Evolutionary conservation across 1,140 invertebrate species (phyloP).

Genomic region (Zaprionus camerounensis): DNA sequence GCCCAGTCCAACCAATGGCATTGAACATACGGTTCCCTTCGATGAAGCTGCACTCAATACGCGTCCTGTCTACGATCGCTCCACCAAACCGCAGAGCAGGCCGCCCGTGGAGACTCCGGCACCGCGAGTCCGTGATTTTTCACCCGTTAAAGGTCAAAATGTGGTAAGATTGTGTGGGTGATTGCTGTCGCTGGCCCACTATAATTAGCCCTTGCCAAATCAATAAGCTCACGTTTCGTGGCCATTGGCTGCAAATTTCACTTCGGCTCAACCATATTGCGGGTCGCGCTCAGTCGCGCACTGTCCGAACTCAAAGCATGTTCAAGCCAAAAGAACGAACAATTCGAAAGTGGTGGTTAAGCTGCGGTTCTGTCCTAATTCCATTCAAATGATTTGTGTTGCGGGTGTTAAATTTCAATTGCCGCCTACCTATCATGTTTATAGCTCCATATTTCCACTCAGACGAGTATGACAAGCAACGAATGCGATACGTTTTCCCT

Average conservation of each 20-base stretch:
- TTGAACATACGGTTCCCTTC: background rate
- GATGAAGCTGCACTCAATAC: background rate
- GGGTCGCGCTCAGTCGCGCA: constrained; percentile 48
- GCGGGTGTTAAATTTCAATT: constrained; percentile 71
- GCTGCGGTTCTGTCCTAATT: constrained; percentile 10
- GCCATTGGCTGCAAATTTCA: constrained; percentile 27
- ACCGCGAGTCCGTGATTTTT: constrained; percentile 85
- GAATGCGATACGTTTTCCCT: background rate
- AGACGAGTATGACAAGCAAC: constrained; percentile 53
- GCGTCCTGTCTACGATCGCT: constrained; percentile 87
- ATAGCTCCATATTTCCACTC: constrained; percentile 70
- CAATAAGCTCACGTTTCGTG: constrained; percentile 73
- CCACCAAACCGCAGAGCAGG: constrained; percentile 85
- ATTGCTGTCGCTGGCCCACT: constrained; percentile 29
- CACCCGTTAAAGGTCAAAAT: constrained; percentile 86
- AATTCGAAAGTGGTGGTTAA: constrained; percentile 36
- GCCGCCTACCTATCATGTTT: constrained; percentile 69
- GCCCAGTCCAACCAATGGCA: background rate
- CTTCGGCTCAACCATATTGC: constrained; percentile 1
- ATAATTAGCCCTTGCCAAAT: constrained; percentile 61
- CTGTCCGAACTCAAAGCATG: constrained; percentile 71
- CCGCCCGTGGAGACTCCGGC: constrained; percentile 55
- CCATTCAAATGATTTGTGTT: constrained; percentile 70
- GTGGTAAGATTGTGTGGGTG: constrained; percentile 55
- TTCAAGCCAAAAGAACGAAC: constrained; percentile 42